A percentile compares a stretch with the other conserved stretches of the same genome.
Evolutionary conservation across 2,888 invertebrate species (phyloP).

Genomic region (Protophormia terraenovae): DNA sequence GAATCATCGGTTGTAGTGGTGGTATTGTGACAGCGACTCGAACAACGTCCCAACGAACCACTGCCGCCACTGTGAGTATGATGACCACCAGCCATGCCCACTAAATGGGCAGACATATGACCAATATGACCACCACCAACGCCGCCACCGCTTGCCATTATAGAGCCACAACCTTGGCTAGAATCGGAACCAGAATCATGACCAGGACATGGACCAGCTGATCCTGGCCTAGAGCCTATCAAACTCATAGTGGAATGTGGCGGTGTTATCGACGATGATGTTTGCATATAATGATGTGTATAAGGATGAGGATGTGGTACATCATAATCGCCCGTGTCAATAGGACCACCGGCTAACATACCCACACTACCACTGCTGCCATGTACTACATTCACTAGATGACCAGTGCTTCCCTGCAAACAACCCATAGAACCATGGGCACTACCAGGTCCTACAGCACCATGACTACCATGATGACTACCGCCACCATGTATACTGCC

Average conservation of each 20-base stretch:
- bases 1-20: conserved; percentile 79
- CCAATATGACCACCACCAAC: conserved; percentile 70
- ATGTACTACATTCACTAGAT: conserved; percentile 70
- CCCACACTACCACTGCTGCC: conserved; percentile 77
- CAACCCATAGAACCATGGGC: conserved; percentile 78
- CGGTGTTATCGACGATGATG: conserved; percentile 80
- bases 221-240: conserved; percentile 79
- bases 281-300: conserved; percentile 82
- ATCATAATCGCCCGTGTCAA: conserved; percentile 81
- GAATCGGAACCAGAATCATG: conserved; percentile 81
- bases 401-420: conserved; percentile 75
- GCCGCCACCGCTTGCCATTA: conserved; percentile 73
- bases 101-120: conserved; percentile 56
- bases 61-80: conserved; percentile 79
- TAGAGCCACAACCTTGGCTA: conserved; percentile 80
- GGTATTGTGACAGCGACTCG: conserved; percentile 79
- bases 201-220: conserved; percentile 80
- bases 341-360: conserved; percentile 78
- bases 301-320: conserved; percentile 82
- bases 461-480: conserved; percentile 73
- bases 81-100: conserved; percentile 69
- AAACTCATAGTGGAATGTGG: conserved; percentile 80
- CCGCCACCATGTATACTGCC: conserved; percentile 76
- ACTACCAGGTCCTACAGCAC: conserved; percentile 72
- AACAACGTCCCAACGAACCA: conserved; percentile 79